Evolutionary conservation across 2,113 vertebrate species (phyloP).

Genomic region (Halichoeres trimaculatus): DNA sequence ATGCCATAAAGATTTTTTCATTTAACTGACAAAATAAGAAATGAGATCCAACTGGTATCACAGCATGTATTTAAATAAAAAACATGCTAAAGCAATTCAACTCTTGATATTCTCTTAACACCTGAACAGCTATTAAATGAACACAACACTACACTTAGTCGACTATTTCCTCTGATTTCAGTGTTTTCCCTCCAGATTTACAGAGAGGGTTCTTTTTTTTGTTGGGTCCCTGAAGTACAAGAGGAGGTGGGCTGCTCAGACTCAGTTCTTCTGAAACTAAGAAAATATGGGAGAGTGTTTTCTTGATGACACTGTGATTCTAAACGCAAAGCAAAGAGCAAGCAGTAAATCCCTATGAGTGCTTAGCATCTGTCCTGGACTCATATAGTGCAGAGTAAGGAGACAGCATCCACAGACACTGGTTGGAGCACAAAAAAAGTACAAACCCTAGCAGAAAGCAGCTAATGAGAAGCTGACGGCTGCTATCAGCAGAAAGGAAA

Average conservation of each 20-base stretch:
- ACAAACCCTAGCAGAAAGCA: not conserved
- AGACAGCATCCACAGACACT: not conserved
- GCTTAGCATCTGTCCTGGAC: not conserved
- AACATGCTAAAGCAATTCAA: not conserved
- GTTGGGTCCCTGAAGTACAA: too few relatives aligned
- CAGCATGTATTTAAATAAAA: not conserved
- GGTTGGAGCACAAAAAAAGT: constrained; percentile 6
- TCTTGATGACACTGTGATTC: not conserved
- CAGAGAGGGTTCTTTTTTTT: too few relatives aligned
- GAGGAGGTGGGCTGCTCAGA: not conserved
- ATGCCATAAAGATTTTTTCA: too few relatives aligned
- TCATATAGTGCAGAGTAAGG: not conserved
- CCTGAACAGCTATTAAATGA: not conserved
- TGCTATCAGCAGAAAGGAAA: constrained; percentile 11
- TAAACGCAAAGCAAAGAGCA: not conserved
- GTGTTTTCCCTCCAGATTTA: not conserved
- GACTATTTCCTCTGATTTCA: not conserved
- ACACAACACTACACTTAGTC: not conserved
- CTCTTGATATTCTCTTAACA: not conserved
- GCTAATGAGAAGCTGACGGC: not conserved
- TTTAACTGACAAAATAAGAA: too few relatives aligned
- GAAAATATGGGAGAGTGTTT: too few relatives aligned
- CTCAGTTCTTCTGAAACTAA: too few relatives aligned
- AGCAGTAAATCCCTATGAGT: not conserved
- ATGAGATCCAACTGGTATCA: too few relatives aligned